A percentile compares a stretch with the other conserved stretches of the same genome.
phyloP scores from a whole-genome alignment of 30 jellyfish, hydroid and myxozoan species.

The Phacellophora camtschatica region DNA sequence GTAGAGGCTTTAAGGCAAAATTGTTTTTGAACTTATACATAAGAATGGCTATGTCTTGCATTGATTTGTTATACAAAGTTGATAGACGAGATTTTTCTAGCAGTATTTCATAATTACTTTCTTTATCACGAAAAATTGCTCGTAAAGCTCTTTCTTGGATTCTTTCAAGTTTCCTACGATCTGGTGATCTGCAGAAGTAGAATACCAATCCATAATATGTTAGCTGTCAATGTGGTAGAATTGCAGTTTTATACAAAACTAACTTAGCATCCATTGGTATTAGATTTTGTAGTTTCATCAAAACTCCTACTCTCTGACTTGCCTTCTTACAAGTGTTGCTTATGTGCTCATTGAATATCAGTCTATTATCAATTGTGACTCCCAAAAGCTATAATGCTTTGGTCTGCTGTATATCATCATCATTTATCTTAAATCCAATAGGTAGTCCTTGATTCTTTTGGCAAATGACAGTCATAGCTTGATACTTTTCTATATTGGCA shows the following conservation, averaged over 20 bases:
- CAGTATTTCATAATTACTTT: background rate
- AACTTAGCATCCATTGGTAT: constrained; percentile 29
- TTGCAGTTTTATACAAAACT: constrained; percentile 17
- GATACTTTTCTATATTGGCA: constrained; percentile 17
- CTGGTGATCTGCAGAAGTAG: constrained; percentile 25
- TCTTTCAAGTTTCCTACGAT: constrained; percentile 24
- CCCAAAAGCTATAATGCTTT: constrained; percentile 2
- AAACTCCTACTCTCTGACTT: constrained; percentile 38
- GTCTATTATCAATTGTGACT: constrained; percentile 34
- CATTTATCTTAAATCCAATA: background rate
- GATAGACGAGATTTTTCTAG: background rate
- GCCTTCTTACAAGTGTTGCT: constrained; percentile 39
- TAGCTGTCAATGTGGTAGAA: constrained; percentile 8
- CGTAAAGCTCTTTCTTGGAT: constrained; percentile 18
- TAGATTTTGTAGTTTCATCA: constrained; percentile 17
- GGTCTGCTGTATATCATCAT: constrained; percentile 8
- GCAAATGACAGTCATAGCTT: constrained; percentile 53
- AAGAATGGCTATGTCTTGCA: constrained; percentile 13
- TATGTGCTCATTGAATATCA: constrained; percentile 29
- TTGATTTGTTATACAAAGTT: background rate
- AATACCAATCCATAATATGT: constrained; percentile 35
- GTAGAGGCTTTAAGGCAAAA: background rate
- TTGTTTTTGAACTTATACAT: constrained; percentile 2
- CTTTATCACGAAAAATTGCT: constrained; percentile 15
- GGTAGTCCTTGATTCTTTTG: constrained; percentile 25